Evolutionary conservation across 2,888 invertebrate genomes (phyloP), one percentile per base, ranked within the genome.

Genomic region (Morpho achilles): DNA sequence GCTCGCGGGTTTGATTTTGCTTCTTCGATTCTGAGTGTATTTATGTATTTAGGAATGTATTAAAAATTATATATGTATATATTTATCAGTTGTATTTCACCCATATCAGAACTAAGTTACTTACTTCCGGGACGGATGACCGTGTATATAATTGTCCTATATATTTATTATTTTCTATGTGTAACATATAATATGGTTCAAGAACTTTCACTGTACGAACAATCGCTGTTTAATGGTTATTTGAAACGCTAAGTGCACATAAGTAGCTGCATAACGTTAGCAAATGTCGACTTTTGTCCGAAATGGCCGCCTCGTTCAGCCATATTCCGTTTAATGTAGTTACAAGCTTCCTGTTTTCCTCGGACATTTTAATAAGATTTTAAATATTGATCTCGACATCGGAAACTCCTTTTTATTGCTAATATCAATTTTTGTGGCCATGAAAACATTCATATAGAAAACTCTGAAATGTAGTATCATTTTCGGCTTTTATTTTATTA

Each of bases 281-380:
- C 81, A 79, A 84, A 84, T 83, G 82, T 80, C 80, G 77, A 86
- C 85, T 87, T 87, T 84, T 83, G 87, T 80, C 82, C 75, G 82
- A 86, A 88, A 84, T 82, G 81, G 80, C 75, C 80, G 82, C 84
- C 86, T 87, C 84, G 83, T 77, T 32, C 84, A 81, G 80, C 82
- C 81, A 86, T 88, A 87, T 87, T 87, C 86, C 75, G 80, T 81
- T 85, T 87, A 54, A 48, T 48, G 22, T n/a, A 54, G 54, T 52
- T 23, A 32, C 45, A 45, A 8, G 3, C 39, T 10, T 46, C 16
- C 40, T 40, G 22, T 47, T 53, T 22, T 7, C 9, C 16, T 9
- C 16, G 46, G 46, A 46, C 40, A 22, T 43, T 9, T 43, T 32
- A 32, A 32, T 32, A 32, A 32, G 32, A 32, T 32, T 32, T 32